Conservation (phyloP, 2,888 invertebrate species). For the Tryphoninae sp. region DNA sequence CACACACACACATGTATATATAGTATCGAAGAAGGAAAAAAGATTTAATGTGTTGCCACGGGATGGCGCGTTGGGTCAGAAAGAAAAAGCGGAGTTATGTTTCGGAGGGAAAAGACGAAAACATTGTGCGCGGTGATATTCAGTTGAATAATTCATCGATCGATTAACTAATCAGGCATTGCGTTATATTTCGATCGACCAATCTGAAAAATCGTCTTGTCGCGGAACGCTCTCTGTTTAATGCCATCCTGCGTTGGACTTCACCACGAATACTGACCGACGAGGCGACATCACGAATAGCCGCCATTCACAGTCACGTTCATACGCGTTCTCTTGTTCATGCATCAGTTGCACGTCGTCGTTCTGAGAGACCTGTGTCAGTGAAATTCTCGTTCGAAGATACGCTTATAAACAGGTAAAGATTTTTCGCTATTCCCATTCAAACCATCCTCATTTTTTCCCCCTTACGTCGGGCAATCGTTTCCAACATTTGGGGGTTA, state of each 20-base stretch:
- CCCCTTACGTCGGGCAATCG: neutral
- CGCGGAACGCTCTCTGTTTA: constrained; percentile 42
- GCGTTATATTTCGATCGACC: constrained; percentile 49
- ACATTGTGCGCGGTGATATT: constrained; percentile 36
- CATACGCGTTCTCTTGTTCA: constrained; percentile 27
- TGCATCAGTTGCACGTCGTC: constrained; percentile 63
- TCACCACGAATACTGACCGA: constrained; percentile 34
- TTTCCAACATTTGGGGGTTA: constrained; percentile 6
- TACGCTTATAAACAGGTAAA: constrained; percentile 55
- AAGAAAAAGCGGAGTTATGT: neutral
- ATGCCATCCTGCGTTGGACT: constrained; percentile 34
- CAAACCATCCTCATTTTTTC: constrained; percentile 26
- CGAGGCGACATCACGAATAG: constrained; percentile 46
- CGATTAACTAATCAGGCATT: constrained; percentile 47
- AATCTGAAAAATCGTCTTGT: constrained; percentile 34
- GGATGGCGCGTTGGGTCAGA: neutral
- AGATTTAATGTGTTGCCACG: neutral
- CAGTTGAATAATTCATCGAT: constrained; percentile 55
- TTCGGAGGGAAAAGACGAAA: constrained; percentile 39
- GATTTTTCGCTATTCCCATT: neutral
- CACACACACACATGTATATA: neutral
- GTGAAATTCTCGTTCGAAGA: constrained; percentile 40
- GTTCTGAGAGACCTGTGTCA: constrained; percentile 56
- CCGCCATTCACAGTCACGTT: constrained; percentile 54
- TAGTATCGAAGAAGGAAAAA: neutral